Evolutionary conservation across 1,140 invertebrate genomes (phyloP).

Genomic region (Trichogramma pretiosum): DNA sequence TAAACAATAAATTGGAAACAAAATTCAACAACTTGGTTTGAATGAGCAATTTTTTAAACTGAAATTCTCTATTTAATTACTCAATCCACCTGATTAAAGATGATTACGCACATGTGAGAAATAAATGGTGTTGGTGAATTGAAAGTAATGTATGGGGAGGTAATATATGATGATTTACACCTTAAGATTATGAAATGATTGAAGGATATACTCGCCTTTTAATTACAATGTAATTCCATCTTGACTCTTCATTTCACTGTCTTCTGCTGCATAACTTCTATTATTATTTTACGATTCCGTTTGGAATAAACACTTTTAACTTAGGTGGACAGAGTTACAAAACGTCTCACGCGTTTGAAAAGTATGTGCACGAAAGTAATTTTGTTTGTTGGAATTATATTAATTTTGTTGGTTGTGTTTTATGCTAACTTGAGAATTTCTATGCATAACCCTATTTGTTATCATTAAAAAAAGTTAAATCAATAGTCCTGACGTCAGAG

Average conservation of each 20-base stretch:
- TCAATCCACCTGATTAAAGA: too few relatives aligned
- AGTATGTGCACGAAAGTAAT: too few relatives aligned
- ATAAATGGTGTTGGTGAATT: conserved; percentile 1
- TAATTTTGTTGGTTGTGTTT: too few relatives aligned
- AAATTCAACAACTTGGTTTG: not conserved
- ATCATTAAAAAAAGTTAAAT: conserved; percentile 1
- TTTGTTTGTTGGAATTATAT: too few relatives aligned
- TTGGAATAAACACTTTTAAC: conserved; percentile 7
- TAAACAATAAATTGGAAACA: conserved; percentile 1
- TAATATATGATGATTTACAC: not conserved
- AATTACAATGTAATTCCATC: too few relatives aligned
- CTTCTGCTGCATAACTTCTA: too few relatives aligned
- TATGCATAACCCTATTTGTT: not conserved
- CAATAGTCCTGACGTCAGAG: conserved; percentile 18
- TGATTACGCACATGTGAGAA: too few relatives aligned
- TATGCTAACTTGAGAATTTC: not conserved
- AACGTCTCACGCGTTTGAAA: too few relatives aligned
- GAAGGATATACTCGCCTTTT: conserved; percentile 25
- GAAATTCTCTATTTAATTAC: not conserved
- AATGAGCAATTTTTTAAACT: not conserved
- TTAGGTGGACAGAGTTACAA: not conserved
- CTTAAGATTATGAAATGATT: conserved; percentile 10
- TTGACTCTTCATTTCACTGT: too few relatives aligned
- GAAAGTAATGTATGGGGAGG: not conserved
- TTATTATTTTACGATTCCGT: too few relatives aligned